These are phyloP conservation scores for Panagrolaimus sp. DNA, from an alignment of 1,140 invertebrate species.

Conservation along the genomic window DNA sequence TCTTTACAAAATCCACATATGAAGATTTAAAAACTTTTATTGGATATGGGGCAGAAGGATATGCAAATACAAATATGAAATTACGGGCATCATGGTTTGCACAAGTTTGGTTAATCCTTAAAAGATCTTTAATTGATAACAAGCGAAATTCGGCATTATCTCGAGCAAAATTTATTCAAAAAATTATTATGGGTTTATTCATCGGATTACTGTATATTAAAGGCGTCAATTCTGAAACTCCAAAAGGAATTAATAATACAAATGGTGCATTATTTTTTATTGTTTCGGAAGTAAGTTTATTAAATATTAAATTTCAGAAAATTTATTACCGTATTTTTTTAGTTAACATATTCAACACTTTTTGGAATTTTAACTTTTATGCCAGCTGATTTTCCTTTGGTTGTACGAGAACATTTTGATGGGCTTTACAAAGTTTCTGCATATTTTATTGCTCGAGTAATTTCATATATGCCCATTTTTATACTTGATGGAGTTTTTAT, in stretches of 20 bases:
- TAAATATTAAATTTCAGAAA: constrained; percentile 17
- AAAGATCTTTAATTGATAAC: constrained; percentile 50
- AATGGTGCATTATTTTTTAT: constrained; percentile 61
- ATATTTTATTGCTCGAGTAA: constrained; percentile 47
- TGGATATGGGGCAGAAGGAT: constrained; percentile 13
- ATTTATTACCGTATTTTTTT: constrained; percentile 20
- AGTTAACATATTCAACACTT: constrained; percentile 55
- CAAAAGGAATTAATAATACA: constrained; percentile 59
- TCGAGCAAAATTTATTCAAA: constrained; percentile 55
- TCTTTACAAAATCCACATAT: constrained; percentile 29
- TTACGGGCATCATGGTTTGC: constrained; percentile 29
- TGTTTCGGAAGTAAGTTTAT: constrained; percentile 30
- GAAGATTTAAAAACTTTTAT: constrained; percentile 23
- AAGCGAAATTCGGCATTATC: constrained; percentile 51
- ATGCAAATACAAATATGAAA: constrained; percentile 25
- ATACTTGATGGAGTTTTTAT: constrained; percentile 55
- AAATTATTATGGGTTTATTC: constrained; percentile 59
- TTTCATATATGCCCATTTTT: constrained; percentile 58
- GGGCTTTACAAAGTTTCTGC: constrained; percentile 48
- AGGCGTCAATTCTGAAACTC: constrained; percentile 36
- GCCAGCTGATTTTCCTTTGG: constrained; percentile 51
- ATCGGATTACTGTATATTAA: constrained; percentile 61
- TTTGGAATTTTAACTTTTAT: constrained; percentile 57
- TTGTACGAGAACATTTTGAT: constrained; percentile 58
- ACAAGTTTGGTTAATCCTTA: constrained; percentile 39